Evolutionary conservation across 2,888 invertebrate genomes (phyloP).

Genomic region (Chorisops tibialis): DNA sequence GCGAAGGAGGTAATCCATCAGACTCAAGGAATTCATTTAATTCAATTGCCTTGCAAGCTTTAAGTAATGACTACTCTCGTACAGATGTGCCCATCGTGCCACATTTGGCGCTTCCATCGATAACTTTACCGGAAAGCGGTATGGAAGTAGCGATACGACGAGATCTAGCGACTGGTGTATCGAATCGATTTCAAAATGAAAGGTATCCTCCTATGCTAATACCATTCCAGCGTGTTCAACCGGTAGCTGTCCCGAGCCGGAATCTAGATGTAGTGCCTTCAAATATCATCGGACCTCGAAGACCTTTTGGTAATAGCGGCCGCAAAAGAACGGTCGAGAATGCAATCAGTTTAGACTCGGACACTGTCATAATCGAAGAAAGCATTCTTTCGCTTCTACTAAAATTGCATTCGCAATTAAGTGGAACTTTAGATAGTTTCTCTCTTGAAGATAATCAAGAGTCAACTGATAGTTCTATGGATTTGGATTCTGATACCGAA

Average conservation of each 20-base stretch:
- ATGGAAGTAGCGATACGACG: constrained; percentile 52
- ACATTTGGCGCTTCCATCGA: constrained; percentile 47
- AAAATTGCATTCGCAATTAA: constrained; percentile 85
- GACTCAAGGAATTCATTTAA: constrained; percentile 24
- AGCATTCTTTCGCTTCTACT: constrained; percentile 86
- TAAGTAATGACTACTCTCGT: constrained; percentile 27
- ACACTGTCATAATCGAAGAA: constrained; percentile 68
- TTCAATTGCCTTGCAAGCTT: constrained; percentile 41
- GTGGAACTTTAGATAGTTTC: constrained; percentile 79
- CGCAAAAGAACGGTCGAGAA: constrained; percentile 50
- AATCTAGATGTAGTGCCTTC: constrained; percentile 55
- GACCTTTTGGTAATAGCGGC: constrained; percentile 36
- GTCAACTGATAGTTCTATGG: constrained; percentile 40
- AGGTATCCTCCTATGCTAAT: constrained; percentile 51
- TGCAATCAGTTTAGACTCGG: constrained; percentile 51
- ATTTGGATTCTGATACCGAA: constrained; percentile 44
- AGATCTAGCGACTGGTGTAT: constrained; percentile 40
- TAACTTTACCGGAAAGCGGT: constrained; percentile 46
- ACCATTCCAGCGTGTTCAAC: constrained; percentile 52
- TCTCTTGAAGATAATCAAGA: constrained; percentile 54
- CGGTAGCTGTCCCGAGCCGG: constrained; percentile 49
- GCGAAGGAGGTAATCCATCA: constrained; percentile 41
- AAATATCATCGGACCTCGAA: constrained; percentile 43
- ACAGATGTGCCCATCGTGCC: constrained; percentile 31
- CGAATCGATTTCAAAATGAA: constrained; percentile 40